Evolutionary conservation across 2,888 invertebrate species (phyloP).

Genomic region (Xiphydria camelus): DNA sequence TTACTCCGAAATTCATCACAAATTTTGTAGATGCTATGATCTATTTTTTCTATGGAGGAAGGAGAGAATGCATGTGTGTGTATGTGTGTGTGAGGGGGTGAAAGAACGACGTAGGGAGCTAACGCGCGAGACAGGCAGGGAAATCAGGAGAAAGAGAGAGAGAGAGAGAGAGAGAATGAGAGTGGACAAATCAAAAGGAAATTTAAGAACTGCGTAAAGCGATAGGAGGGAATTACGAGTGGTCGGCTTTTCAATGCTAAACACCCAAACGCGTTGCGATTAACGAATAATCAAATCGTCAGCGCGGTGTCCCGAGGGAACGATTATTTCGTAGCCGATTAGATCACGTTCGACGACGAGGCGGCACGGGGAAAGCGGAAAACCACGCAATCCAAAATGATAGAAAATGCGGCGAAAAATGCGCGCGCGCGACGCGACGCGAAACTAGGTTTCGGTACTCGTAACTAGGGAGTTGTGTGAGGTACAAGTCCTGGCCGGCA

Average conservation of each 20-base stretch:
- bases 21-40: too few relatives aligned
- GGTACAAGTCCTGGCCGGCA: slow-evolving; percentile 59
- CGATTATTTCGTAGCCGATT: too few relatives aligned
- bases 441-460: slow-evolving; percentile 57
- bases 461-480: slow-evolving; percentile 60
- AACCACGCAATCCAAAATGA: too few relatives aligned
- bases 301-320: neutral
- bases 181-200: too few relatives aligned
- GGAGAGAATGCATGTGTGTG: neutral
- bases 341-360: too few relatives aligned
- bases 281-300: neutral
- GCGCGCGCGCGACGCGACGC: slow-evolving; percentile 6
- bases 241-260: slow-evolving; percentile 18
- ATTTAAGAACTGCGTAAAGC: too few relatives aligned
- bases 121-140: neutral
- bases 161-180: neutral
- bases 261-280: neutral
- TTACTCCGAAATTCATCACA: too few relatives aligned
- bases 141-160: neutral
- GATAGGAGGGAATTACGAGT: slow-evolving; percentile 27
- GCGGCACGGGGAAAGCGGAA: too few relatives aligned
- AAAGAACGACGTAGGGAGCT: neutral
- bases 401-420: slow-evolving; percentile 5
- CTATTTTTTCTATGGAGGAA: slow-evolving; percentile 10
- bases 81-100: neutral